Evolutionary conservation across 2,113 vertebrate species (phyloP), one percentile per base, ranked within the genome.

Genomic region (Amphilophus citrinellus): DNA sequence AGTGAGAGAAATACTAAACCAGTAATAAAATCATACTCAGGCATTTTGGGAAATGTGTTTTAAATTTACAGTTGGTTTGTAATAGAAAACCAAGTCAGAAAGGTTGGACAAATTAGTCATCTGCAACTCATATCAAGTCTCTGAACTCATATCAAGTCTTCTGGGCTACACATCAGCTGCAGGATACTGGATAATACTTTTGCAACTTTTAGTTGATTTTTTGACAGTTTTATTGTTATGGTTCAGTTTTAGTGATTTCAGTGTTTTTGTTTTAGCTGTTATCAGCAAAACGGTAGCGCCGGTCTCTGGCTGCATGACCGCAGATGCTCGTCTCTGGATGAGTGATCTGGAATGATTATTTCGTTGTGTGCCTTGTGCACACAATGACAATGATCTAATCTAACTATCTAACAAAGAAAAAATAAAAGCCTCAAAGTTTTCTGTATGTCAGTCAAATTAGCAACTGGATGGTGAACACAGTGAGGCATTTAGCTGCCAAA

Each of bases 111-210:
- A 11, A 50, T 71, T 50, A 47, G 24, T 71, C 24, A 30, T 50
- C 66, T 71, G 66, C 66, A 71, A 50, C 44, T 71, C 66, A 71
- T 15, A 50, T 71, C 50, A 71, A 71, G 9, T 17, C 42, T 47
- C 5, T 32, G 32, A 32, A 30, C 30, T 24, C 24, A 24, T 24
- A 24, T 30, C 30, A 30, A 30, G 30, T 32, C 32, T 13, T 71
- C 17, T 30, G 42, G 65, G 65, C 4, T 50, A 50, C 65, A 71
- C 42, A 68, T 27, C 22, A 30, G 42, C 65, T 50, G 65, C 5
- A 17, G 30, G 66, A 37, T n/a, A n/a, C 61, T 13, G 61, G 61
- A 6, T 63, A 37, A 63, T 63, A 20, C 18, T 63, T 63, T 10
- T 10, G 8, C 44, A 61, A 11, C 9, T 35, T 62, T 37, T 32